Base-by-base conservation (phyloP, 2,888 invertebrate genomes). In the Macroteleia sp. region DNA sequence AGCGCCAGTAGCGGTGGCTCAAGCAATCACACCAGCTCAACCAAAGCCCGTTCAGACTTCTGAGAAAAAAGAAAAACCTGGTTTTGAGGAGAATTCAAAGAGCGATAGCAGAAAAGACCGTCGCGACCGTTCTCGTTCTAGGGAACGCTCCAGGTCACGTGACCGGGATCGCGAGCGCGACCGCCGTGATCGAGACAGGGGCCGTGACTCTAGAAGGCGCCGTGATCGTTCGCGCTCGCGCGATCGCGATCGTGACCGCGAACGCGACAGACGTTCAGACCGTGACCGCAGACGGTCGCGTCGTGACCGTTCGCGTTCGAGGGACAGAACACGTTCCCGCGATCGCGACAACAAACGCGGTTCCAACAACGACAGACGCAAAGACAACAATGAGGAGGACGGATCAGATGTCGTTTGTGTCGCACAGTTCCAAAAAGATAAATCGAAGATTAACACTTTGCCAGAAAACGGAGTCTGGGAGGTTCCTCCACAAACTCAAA, bases 271-370 rank as follows among this genome's bases (percentile, higher is more conserved):
- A 16, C 90, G 90, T 16, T 81, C 66, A 0, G 66, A 91, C 22
- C 78, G 91, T 32, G 89, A 91, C 80, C 91, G 93, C 56, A 92
- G 93, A 57, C 90, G 93, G 1, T n/a, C n/a, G n/a, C 92, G 93
- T 77, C 92, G 94, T 14, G 92, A 92, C 4, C 93, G 93, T n/a
- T 93, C 93, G 3, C 92, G 89, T 80, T 94, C 89, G 82, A 93
- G 89, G 81, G 94, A 92, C 36, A 92, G 94, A 3, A 92, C 92
- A 17, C 92, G 94, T 50, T 92, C 93, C 59, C 88, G 93, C 86
- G 87, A 93, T 88, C 89, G 93, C 73, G 90, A 93, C 87, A 52
- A 92, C 83, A 83, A 91, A 80, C 82, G 92, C 78, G 82, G 74
- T 10, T 80, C 84, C 0, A 82, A 79, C 0, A 83, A 80, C 1